Base-by-base conservation (phyloP, 2,113 vertebrate species). In the Salvelinus alpinus region DNA sequence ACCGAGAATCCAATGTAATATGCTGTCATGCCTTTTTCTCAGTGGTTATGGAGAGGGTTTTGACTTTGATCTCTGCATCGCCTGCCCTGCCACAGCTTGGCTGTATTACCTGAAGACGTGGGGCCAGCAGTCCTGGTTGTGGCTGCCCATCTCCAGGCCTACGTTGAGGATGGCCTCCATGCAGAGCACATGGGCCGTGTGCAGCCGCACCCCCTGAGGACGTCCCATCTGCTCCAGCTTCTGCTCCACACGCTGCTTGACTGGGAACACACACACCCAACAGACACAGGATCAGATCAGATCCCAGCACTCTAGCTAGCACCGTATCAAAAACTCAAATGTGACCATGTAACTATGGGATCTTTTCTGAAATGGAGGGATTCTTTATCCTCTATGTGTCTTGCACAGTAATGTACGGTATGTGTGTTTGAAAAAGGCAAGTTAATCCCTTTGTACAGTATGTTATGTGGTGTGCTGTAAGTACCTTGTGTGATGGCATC, bases 401-500 rank as follows among this genome's bases (percentile, higher is more conserved):
- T 44, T 44, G 9, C 38, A 44, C 9, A 44, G 38, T 44, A 44
- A 44, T 12, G 38, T 54, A 18, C 51, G 16, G 51, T 54, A 54
- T 5, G 51, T 54, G 48, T 54, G 51, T 54, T 54, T 54, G 16
- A 54, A 54, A 54, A 16, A 44, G 38, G 9, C 38, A 44, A 44
- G 11, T 44, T 9, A 44, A 44, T 44, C 38, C 38, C 38, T 44
- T 9, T 44, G 38, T 44, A 44, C 38, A 44, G 38, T 57, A 57
- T 18, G 54, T 57, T 57, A 57, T 57, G 18, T 22, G n/a, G n/a
- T 12, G 0, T 4, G 51, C 20, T 66, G 31, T 20, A 8, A 27
- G 25, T 93, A 99, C 98, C 97, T 93, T 99, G 97, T 77, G 96
- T 78, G 76, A 99, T 96, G 83, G 97, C 70, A 80, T 99, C 97